Evolutionary conservation across 2,113 vertebrate genomes (phyloP).

Genomic region (Canis aureus): DNA sequence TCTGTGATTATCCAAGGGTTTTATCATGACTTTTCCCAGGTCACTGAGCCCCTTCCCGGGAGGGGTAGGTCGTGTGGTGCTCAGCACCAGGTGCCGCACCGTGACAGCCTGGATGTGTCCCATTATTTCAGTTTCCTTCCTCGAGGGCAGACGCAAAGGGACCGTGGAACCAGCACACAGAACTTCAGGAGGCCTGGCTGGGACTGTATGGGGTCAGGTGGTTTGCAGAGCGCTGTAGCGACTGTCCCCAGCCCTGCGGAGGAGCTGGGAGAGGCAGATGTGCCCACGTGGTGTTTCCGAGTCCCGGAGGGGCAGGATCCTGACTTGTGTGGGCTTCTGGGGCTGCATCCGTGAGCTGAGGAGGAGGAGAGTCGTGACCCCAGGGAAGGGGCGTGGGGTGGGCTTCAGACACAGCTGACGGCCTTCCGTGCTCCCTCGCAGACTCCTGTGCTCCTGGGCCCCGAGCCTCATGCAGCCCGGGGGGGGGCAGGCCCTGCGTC

Average conservation of each 20-base stretch:
- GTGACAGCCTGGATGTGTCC: accelerated
- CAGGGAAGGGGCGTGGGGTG: not conserved
- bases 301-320: accelerated
- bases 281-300: accelerated
- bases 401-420: accelerated
- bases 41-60: accelerated
- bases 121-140: accelerated
- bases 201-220: not conserved
- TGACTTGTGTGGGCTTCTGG: not conserved
- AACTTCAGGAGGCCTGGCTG: not conserved
- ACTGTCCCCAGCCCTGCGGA: not conserved
- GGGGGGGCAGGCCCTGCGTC: too few relatives aligned
- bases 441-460: too few relatives aligned
- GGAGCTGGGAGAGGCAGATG: not conserved
- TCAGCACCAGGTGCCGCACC: accelerated
- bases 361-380: not conserved
- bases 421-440: not conserved
- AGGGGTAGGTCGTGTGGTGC: accelerated
- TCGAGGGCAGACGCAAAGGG: not conserved
- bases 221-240: accelerated
- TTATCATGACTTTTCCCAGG: too few relatives aligned
- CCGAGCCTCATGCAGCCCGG: not conserved
- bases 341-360: not conserved
- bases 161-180: accelerated
- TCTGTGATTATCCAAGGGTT: not conserved